phyloP scores from a whole-genome alignment of 2,888 invertebrate genomes.

The Didymodactylos carnosus region DNA sequence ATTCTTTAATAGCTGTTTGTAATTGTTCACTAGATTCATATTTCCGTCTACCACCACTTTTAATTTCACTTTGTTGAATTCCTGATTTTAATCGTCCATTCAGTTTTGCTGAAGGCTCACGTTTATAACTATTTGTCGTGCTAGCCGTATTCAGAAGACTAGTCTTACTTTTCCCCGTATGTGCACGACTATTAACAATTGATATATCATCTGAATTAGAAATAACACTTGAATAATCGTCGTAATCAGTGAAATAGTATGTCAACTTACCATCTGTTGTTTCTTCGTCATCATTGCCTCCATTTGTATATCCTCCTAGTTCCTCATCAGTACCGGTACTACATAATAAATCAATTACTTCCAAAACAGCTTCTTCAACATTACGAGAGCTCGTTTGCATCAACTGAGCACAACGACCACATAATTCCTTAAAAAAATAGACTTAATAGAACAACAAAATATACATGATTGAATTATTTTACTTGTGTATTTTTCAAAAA shows the following conservation, averaged over 20 bases:
- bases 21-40: slow-evolving; percentile 17
- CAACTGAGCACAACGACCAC: slow-evolving; percentile 26
- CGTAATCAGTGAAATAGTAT: no score
- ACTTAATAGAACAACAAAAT: neutral
- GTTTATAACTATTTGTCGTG: no score
- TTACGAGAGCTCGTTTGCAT: slow-evolving; percentile 31
- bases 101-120: neutral
- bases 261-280: neutral
- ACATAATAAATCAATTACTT: slow-evolving; percentile 35
- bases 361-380: slow-evolving; percentile 55
- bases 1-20: slow-evolving; percentile 62
- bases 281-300: neutral
- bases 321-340: slow-evolving; percentile 10
- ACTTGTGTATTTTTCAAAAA: slow-evolving; percentile 52
- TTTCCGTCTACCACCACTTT: neutral
- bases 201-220: neutral
- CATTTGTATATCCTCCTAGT: neutral
- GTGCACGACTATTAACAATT: neutral
- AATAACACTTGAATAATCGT: no score
- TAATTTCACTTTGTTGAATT: no score
- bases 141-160: neutral
- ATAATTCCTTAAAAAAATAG: slow-evolving; percentile 48
- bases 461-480: neutral
- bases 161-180: neutral
- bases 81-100: neutral